Base-by-base conservation (phyloP, 1,140 invertebrate genomes). In the Linepithema humile region DNA sequence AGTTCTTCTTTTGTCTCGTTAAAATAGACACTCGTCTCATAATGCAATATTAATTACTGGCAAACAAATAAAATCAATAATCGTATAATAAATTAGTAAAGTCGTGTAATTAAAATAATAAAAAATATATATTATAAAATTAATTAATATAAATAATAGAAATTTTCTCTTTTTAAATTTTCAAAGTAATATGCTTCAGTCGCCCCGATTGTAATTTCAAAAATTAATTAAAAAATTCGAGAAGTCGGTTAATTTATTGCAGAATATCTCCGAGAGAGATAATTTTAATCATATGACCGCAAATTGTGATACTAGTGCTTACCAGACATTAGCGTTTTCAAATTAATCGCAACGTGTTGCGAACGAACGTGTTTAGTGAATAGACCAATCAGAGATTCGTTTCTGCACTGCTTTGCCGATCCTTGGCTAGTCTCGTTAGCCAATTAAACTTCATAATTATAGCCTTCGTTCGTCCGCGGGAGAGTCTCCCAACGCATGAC, bases 361-460 rank as follows among this genome's bases (percentile, higher is more conserved):
- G 84, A 89, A 85, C 82, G 85, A 91, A 67, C 74, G 64, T 43
- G 59, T 45, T 72, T 23, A 64, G 32, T 85, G 89, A 91, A 90
- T 90, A 82, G 84, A 86, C 72, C 88, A 90, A 90, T 91, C 88
- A 85, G 86, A 35, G 74, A 43, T 29, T 59, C 67, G 84, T 89
- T 88, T 91, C 87, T 88, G 74, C 73, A 74, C 62, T 48, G 65
- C 84, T 85, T 64, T 62, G 82, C 38, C 73, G 87, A 74, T 88
- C 67, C 83, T 74, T 38, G 83, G 78, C 59, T 57, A 62, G 12
- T 85, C 89, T 91, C 83, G 85, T 92, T 91, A 91, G 85, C 77
- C 91, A 91, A 93, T 93, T 93, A 90, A 91, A 90, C 84, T 86
- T 85, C 75, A 88, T 91, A 90, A 91, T 92, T 91, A 91, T 85